Percentiles rank a stretch among this genome's conserved stretches.
Evolutionary conservation across 2,888 invertebrate genomes (phyloP).

Genomic region (Stenchaetothrips biformis): DNA sequence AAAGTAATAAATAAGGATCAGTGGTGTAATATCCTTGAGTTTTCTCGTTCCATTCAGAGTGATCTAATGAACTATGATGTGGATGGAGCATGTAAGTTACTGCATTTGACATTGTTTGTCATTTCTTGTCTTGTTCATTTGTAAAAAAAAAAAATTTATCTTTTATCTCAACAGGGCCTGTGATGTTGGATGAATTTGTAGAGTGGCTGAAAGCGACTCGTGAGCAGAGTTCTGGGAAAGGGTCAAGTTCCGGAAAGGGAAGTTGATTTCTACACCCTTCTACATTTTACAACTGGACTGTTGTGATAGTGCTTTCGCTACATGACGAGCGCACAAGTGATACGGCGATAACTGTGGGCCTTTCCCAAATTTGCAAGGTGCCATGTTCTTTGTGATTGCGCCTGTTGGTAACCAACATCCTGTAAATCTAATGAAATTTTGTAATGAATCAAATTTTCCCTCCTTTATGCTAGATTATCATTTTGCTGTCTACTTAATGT

Average conservation of each 20-base stretch:
- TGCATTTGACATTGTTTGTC: background rate
- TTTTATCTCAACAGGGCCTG: slow-evolving; percentile 68
- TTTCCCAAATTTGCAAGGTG: background rate
- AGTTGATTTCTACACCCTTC: background rate
- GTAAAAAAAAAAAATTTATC: slow-evolving; percentile 24
- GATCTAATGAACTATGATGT: slow-evolving; percentile 88
- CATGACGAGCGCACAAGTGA: slow-evolving; percentile 7
- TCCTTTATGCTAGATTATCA: slow-evolving; percentile 18
- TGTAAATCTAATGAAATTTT: slow-evolving; percentile 15
- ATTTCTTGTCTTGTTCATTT: background rate
- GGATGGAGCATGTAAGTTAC: slow-evolving; percentile 86
- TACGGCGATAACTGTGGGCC: background rate
- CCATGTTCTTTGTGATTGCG: slow-evolving; percentile 13
- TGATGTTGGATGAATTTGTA: slow-evolving; percentile 92
- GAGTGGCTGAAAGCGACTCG: slow-evolving; percentile 71
- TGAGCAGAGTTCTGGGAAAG: slow-evolving; percentile 42
- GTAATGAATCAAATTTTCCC: slow-evolving; percentile 1
- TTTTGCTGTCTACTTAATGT: background rate
- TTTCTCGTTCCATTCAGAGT: slow-evolving; percentile 79
- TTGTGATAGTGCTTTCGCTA: slow-evolving; percentile 14
- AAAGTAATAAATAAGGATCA: slow-evolving; percentile 90
- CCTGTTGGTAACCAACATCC: background rate
- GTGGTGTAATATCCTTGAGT: slow-evolving; percentile 95
- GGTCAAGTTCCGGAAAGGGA: slow-evolving; percentile 9
- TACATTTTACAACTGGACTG: background rate